Evolutionary conservation across 2,797 vertebrate species (phyloP), one percentile per base, ranked within the genome.

Genomic region (Arvicola amphibius): DNA sequence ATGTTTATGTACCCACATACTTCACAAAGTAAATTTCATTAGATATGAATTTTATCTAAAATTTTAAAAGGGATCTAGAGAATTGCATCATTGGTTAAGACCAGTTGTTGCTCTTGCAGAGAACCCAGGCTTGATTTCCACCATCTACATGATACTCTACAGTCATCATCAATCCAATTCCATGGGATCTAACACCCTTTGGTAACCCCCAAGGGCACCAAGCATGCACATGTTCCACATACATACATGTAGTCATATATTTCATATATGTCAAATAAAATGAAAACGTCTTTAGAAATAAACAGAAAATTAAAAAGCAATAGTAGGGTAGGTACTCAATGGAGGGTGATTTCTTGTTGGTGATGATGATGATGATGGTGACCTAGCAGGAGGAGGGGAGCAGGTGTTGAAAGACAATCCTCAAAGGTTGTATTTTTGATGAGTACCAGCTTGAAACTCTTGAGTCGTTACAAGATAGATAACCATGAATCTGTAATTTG

Each of bases 361-460:
- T 37, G 40, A n/a, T 29, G 53, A 16, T n/a, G 80, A 53, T 69
- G 92, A 29, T 37, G 43, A 46, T 21, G 23, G 29, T 73, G 80
- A 11, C 43, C 19, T 9, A 23, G 37, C 21, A 63, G 29, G 9
- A 83, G 9, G 63, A 96, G 59, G 11, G 25, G 16, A 71, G 43
- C 65, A 73, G 91, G 86, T 71, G 40, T 87, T 53, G 43, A 16
- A 87, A 86, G 92, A 78, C 29, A 48, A 51, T 94, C 96, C 92
- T 69, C 67, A 61, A 69, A 87, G 59, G 53, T 65, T 65, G 40
- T 78, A 3, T 73, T 88, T 97, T 83, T 76, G 65, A 96, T 73
- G 59, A 94, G 37, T 56, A 83, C 48, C 61, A 80, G 67, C 78
- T 95, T 83, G 73, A 92, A 94, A 81, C 27, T 95, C 81, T 84